Evolutionary conservation across 2,797 vertebrate species (phyloP).

Genomic region (Tragelaphus eurycerus): DNA sequence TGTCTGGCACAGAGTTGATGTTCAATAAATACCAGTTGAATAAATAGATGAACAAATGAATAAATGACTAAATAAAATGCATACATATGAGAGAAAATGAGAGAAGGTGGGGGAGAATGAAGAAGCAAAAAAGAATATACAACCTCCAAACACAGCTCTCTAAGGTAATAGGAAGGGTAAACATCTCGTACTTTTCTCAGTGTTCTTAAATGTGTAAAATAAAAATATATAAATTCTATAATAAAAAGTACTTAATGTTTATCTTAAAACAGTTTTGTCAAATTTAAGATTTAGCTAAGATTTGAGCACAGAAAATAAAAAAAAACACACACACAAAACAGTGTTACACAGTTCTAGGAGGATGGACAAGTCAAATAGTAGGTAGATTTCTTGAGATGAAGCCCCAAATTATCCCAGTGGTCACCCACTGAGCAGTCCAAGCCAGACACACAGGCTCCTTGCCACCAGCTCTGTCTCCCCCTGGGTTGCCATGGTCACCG

Average conservation of each 20-base stretch:
- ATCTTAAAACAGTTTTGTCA: neutral
- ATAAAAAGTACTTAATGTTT: neutral
- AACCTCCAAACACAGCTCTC: neutral
- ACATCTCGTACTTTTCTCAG: neutral
- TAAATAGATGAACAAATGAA: neutral
- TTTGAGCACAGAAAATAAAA: neutral
- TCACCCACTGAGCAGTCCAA: neutral
- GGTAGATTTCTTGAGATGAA: neutral
- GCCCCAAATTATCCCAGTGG: neutral
- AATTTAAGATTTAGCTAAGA: neutral
- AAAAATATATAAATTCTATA: neutral
- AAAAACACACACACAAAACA: neutral
- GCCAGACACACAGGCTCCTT: neutral
- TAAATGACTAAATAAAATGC: neutral
- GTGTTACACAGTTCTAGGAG: neutral
- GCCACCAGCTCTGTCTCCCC: neutral
- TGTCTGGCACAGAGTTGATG: neutral
- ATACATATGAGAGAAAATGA: neutral
- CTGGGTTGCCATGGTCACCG: accelerated
- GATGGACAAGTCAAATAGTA: neutral
- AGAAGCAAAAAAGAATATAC: neutral
- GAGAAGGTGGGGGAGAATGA: neutral
- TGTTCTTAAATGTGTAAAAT: neutral
- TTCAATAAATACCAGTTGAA: neutral
- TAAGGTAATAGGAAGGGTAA: neutral